These are phyloP conservation scores for Heliconius aoede DNA, from an alignment of 2,888 invertebrate genomes.

Conservation along the genomic window DNA sequence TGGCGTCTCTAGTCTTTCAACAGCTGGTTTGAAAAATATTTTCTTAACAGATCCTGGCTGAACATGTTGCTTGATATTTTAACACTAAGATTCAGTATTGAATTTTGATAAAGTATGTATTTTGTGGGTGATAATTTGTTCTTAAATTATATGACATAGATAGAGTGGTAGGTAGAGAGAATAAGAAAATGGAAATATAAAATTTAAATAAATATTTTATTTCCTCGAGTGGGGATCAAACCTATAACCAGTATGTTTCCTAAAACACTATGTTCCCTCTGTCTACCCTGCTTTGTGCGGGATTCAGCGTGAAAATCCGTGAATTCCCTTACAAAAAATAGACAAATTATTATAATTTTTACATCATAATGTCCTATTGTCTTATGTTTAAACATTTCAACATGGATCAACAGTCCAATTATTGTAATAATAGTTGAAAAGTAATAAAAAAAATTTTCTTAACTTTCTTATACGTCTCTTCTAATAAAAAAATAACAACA, in stretches of 20 bases:
- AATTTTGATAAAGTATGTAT: neutral
- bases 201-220: too few relatives aligned
- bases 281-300: too few relatives aligned
- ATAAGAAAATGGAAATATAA: too few relatives aligned
- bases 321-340: too few relatives aligned
- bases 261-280: too few relatives aligned
- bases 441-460: too few relatives aligned
- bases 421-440: neutral
- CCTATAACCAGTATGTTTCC: too few relatives aligned
- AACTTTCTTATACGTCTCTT: neutral
- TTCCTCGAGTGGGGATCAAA: too few relatives aligned
- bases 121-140: neutral
- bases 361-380: too few relatives aligned
- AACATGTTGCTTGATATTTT: neutral
- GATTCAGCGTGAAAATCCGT: too few relatives aligned
- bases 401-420: neutral
- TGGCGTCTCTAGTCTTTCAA: slow-evolving; percentile 30
- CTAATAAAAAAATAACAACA: neutral
- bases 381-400: neutral
- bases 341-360: too few relatives aligned
- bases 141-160: neutral
- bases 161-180: too few relatives aligned
- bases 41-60: neutral
- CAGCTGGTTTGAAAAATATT: slow-evolving; percentile 33
- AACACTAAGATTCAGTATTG: neutral